Evolutionary conservation across 2,797 vertebrate species (phyloP).

Genomic region (Sebastes aleutianus): DNA sequence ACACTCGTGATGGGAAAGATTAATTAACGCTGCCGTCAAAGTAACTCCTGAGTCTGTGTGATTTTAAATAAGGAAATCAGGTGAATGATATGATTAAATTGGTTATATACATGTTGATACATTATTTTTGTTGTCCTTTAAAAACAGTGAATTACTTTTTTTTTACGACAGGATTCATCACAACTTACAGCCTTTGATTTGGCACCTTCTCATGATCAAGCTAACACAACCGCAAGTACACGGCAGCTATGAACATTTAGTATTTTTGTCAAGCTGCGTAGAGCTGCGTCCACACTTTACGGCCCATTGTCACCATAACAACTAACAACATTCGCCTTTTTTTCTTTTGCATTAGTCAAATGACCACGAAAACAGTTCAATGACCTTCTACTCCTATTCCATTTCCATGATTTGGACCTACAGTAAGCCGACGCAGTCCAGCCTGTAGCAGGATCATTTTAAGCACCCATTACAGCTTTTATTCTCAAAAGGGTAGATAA

Average conservation of each 20-base stretch:
- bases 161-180: neutral
- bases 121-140: neutral
- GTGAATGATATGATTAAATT: slow-evolving; percentile 1
- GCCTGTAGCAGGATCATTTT: too few species aligned
- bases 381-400: too few species aligned
- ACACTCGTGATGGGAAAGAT: slow-evolving; percentile 17
- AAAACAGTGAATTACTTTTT: neutral
- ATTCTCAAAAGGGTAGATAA: neutral
- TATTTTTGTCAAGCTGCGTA: too few species aligned
- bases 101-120: neutral
- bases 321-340: too few species aligned
- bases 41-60: slow-evolving; percentile 35
- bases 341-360: too few species aligned
- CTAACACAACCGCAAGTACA: neutral
- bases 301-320: too few species aligned
- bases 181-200: neutral
- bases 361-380: too few species aligned
- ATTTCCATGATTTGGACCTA: too few species aligned
- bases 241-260: neutral
- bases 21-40: neutral
- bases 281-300: too few species aligned
- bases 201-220: neutral
- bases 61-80: neutral
- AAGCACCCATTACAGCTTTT: neutral
- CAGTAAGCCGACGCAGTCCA: too few species aligned